phyloP scores from a whole-genome alignment of 2,888 invertebrate species.

The Geotrupes spiniger region DNA sequence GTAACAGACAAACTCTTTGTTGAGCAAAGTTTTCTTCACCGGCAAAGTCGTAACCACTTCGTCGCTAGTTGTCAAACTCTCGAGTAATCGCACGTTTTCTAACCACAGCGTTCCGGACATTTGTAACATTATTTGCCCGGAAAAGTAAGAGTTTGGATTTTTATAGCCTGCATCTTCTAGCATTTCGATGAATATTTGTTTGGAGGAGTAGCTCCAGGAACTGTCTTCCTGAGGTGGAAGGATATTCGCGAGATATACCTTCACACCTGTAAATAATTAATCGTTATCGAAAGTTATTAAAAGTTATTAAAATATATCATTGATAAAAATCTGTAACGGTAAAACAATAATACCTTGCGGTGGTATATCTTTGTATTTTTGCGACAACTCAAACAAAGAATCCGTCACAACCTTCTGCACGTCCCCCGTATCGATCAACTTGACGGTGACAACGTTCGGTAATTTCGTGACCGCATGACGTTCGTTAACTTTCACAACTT shows the following conservation, averaged over 20 bases:
- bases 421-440: conserved; percentile 61
- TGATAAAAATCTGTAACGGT: too few relatives aligned
- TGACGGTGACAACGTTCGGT: conserved; percentile 48
- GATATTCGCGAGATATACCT: conserved; percentile 38
- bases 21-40: conserved; percentile 55
- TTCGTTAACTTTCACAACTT: conserved; percentile 52
- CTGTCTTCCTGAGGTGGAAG: conserved; percentile 41
- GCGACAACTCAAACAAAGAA: conserved; percentile 54
- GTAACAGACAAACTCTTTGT: conserved; percentile 46
- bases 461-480: conserved; percentile 35
- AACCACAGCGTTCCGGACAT: conserved; percentile 64
- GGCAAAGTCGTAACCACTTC: conserved; percentile 56
- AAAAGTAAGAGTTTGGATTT: conserved; percentile 38
- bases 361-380: conserved; percentile 52
- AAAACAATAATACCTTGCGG: conserved; percentile 43
- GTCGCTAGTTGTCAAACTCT: conserved; percentile 53
- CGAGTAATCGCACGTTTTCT: conserved; percentile 59
- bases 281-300: too few relatives aligned
- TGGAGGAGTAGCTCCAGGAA: conserved; percentile 27
- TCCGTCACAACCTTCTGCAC: conserved; percentile 48
- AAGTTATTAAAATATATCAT: conserved; percentile 1
- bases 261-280: conserved; percentile 32
- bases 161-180: conserved; percentile 11
- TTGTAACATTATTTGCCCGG: conserved; percentile 55
- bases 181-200: conserved; percentile 16